Base-by-base conservation (phyloP, 64 coral and sea anemone genomes). In the Anthopleura sola region DNA sequence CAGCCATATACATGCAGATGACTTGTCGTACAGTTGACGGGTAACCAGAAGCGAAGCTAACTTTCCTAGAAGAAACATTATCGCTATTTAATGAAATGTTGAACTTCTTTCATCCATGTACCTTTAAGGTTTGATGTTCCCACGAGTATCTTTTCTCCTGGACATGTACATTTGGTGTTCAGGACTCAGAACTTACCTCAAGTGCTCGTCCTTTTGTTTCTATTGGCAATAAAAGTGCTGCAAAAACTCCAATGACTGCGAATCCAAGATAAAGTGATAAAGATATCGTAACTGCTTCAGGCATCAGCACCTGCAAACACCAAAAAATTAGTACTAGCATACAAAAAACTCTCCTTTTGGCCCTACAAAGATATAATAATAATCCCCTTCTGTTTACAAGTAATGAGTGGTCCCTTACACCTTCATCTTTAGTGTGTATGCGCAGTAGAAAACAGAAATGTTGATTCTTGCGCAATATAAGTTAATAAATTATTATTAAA, bases 201-300 rank as follows among this genome's bases (percentile, higher is more conserved):
- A 95, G 71, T 0, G 93, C 89, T 37, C 94, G 66, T 55, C 90
- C 94, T 89, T 92, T 92, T 24, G 94, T 96, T 75, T 96, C 94
- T 78, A 96, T 92, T 19, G 94, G 94, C 5, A 96, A 75, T 50
- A 96, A 62, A 21, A 92, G 53, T 10, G 85, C 90, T 80, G 91
- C 84, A 57, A 86, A 18, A 47, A 96, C 51, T 14, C 86, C 94
- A 39, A 92, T 50, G 5, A 87, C 78, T 20, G 94, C 86, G 57
- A 92, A 85, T 13, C 90, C 90, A 58, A 86, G 80, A 55, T 96
- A 96, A 28, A 92, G 54, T 60, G 82, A 57, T 36, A 96, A 77
- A 2, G 94, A 89, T 0, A 96, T 64, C 3, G 80, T 55, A 8
- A 92, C 83, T 16, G 94, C 91, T 66, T 82, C 58, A 5, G 94